Evolutionary conservation across 2,888 invertebrate species (phyloP), one percentile per base, ranked within the genome.

Genomic region (Apodemia mormo): DNA sequence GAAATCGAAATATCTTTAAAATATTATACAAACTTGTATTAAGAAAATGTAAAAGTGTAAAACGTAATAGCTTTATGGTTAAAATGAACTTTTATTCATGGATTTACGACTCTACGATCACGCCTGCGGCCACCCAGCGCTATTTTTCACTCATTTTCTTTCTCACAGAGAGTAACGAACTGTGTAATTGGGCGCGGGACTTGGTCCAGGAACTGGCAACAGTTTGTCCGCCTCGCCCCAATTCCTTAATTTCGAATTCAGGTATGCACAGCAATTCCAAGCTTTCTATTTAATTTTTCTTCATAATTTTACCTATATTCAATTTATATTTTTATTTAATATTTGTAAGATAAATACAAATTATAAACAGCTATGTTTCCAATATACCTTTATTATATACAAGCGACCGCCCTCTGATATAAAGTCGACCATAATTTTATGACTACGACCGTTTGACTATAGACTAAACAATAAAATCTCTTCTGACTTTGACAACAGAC

Each of bases 141-240:
- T 83, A 85, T 86, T 87, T 87, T 83, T 80, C 81, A 84, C 84
- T 83, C 81, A 85, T 88, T 85, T 88, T 87, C 84, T 88, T 88
- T 86, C 82, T 85, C 85, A 85, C 81, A 77, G 80, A 79, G 85
- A 84, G 87, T 89, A 90, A 89, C 88, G 88, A 88, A 89, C 88
- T 88, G 88, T 88, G 86, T 88, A 89, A 89, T 90, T 87, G 87
- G 85, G 84, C 85, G 82, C 82, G 81, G 83, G 84, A 82, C 81
- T 81, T 81, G 82, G 83, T 82, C 76, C 80, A 82, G 80, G 80
- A 81, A 80, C 81, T 80, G 81, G 82, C 82, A 85, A 84, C 78
- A 81, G 83, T 82, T 81, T 78, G 79, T 78, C 77, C 73, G 75
- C 71, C 79, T 76, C 75, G 74, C 79, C 78, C 73, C 76, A 78